Evolutionary conservation across 2,888 invertebrate genomes (phyloP).

Genomic region (Philopedon plagiatum): DNA sequence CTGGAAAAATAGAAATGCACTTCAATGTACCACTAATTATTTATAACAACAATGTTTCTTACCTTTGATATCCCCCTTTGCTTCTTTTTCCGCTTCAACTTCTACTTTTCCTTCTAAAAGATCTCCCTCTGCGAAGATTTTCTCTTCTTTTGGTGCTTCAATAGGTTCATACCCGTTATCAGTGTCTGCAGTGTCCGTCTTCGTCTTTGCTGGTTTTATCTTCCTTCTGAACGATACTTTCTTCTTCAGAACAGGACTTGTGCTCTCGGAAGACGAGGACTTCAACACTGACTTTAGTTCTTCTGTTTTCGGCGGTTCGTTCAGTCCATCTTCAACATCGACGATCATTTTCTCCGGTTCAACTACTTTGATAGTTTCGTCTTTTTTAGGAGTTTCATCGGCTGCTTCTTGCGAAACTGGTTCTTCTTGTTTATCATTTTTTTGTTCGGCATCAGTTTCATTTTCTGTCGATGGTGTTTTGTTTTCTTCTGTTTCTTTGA

Average conservation of each 20-base stretch:
- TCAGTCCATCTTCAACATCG: conserved; percentile 67
- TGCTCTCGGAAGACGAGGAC: conserved; percentile 44
- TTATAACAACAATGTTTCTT: too few species aligned
- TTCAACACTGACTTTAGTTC: conserved; percentile 59
- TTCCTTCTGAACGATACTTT: conserved; percentile 66
- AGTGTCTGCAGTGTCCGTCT: not conserved
- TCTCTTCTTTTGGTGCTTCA: conserved; percentile 46
- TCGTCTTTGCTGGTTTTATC: conserved; percentile 56
- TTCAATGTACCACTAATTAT: too few species aligned
- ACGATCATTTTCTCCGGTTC: conserved; percentile 57
- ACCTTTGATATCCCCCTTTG: conserved; percentile 3
- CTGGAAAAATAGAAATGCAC: conserved; percentile 32
- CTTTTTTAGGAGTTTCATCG: not conserved
- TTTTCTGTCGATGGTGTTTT: not conserved
- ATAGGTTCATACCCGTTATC: conserved; percentile 58
- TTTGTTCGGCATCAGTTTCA: conserved; percentile 26
- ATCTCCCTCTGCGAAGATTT: not conserved
- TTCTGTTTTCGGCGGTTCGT: conserved; percentile 57
- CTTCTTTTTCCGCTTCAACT: not conserved
- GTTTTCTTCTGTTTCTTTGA: not conserved
- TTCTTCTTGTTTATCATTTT: not conserved
- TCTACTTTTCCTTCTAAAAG: not conserved
- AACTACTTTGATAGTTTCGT: not conserved
- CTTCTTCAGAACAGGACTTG: conserved; percentile 63
- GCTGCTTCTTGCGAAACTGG: not conserved